phyloP scores from a whole-genome alignment of 2,113 vertebrate species.

The Scortum barcoo region DNA sequence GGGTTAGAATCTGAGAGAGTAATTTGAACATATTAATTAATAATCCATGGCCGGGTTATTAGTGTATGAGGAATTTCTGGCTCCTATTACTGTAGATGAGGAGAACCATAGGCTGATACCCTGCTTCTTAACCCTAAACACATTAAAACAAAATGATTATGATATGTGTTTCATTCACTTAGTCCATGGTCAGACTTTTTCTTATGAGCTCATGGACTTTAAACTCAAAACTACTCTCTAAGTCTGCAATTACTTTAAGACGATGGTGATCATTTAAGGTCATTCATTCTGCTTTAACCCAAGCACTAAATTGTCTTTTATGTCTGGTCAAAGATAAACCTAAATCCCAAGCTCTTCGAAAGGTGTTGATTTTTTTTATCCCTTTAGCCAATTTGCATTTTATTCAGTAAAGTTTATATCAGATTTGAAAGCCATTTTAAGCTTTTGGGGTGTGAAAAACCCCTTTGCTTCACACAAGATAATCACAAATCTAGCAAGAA shows the following conservation, averaged over 20 bases:
- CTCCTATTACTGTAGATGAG: slow-evolving; percentile 64
- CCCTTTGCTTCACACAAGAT: slow-evolving; percentile 30
- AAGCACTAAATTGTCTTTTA: neutral
- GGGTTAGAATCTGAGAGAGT: slow-evolving; percentile 60
- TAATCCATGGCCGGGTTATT: slow-evolving; percentile 77
- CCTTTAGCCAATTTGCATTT: slow-evolving; percentile 32
- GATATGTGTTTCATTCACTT: slow-evolving; percentile 48
- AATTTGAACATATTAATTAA: slow-evolving; percentile 79
- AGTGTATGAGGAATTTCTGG: slow-evolving; percentile 65
- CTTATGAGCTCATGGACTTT: slow-evolving; percentile 2
- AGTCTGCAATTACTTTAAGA: neutral
- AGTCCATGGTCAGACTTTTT: slow-evolving; percentile 19
- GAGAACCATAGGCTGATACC: slow-evolving; percentile 62
- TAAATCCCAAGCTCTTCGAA: neutral
- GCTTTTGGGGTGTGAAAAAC: slow-evolving; percentile 32
- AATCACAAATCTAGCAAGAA: slow-evolving; percentile 52
- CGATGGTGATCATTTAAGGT: neutral
- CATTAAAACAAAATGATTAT: slow-evolving; percentile 51
- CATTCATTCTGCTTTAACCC: neutral
- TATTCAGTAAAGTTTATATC: slow-evolving; percentile 39
- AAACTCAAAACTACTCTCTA: slow-evolving; percentile 1
- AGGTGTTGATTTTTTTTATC: neutral
- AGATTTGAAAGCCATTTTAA: slow-evolving; percentile 40
- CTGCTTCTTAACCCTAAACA: slow-evolving; percentile 51
- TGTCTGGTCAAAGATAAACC: slow-evolving; percentile 18